Conservation (phyloP, 2,888 invertebrate species). For the Taenaris catops region DNA sequence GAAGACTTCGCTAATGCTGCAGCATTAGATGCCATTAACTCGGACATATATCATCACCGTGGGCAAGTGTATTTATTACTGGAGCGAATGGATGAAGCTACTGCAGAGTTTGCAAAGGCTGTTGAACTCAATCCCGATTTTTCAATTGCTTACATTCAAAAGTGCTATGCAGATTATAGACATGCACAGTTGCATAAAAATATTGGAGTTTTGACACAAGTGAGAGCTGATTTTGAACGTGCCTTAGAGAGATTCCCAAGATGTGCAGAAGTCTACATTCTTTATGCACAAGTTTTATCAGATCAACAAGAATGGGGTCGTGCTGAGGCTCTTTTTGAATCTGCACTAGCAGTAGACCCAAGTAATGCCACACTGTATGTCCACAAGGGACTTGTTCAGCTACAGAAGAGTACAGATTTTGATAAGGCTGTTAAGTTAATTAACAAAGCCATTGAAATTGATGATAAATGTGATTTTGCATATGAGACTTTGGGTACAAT, state of each 20-base stretch:
- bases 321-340: constrained; percentile 90
- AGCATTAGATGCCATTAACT: constrained; percentile 86
- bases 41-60: constrained; percentile 95
- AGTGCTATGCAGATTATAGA: constrained; percentile 93
- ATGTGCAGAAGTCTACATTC: constrained; percentile 91
- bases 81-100: constrained; percentile 90
- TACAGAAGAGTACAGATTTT: constrained; percentile 93
- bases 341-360: constrained; percentile 90
- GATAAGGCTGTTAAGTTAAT: constrained; percentile 89
- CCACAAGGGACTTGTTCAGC: constrained; percentile 89
- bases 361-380: constrained; percentile 92
- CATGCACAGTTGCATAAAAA: constrained; percentile 82
- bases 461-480: constrained; percentile 96
- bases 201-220: constrained; percentile 80
- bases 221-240: constrained; percentile 86
- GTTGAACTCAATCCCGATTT: constrained; percentile 90
- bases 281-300: constrained; percentile 94
- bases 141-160: constrained; percentile 93
- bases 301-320: constrained; percentile 91
- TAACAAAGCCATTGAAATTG: constrained; percentile 90
- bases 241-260: constrained; percentile 89
- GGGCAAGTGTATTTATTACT: constrained; percentile 92
- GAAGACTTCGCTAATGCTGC: constrained; percentile 90
- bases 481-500: constrained; percentile 97
- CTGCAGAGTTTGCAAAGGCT: constrained; percentile 90